Evolutionary conservation across 2,797 vertebrate genomes (phyloP), one percentile per base, ranked within the genome.

Genomic region (Pygocentrus nattereri): DNA sequence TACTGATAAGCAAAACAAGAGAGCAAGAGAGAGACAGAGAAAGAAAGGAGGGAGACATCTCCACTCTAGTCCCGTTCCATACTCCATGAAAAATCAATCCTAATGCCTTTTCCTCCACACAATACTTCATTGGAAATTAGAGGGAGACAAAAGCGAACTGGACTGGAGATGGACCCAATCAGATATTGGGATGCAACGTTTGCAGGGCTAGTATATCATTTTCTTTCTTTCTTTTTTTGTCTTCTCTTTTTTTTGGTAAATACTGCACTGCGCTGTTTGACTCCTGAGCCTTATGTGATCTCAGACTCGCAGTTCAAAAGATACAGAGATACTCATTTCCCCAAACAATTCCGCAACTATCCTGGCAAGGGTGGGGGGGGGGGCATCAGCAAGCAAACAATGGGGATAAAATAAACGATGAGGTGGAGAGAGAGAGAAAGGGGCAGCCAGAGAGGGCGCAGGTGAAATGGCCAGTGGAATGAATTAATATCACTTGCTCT

Each of bases 11-110:
- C 41, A 19, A 69, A 50, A 5, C 0, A 16, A 52, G 68, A 71
- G 70, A 85, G 72, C 76, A 73, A 82, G 50, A 84, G 64, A 82
- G 65, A 75, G 58, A 78, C 76, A 34, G 21, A 82, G 52, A 82
- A 44, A 82, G 67, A 76, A 65, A 76, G 82, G 41, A 56, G 27
- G 27, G 44, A 69, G 65, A 85, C 72, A 62, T 58, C 75, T 75
- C 72, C 78, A 74, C 79, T 80, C 69, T 68, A 58, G 69, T 84
- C 59, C 74, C 74, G 78, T 85, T 87, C 80, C 12, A 70, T 65
- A 80, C 74, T 83, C 76, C 74, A 83, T 81, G 74, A 75, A 83
- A 82, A 84, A 86, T 86, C 85, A 85, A 86, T 85, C 86, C 82
- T 87, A 86, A 88, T 81, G 68, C 73, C 78, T 81, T 86, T 85